A percentile compares a stretch with the other conserved stretches of the same genome.
Evolutionary conservation across 2,888 invertebrate genomes (phyloP).

Genomic region (Drosophila gaucha): DNA sequence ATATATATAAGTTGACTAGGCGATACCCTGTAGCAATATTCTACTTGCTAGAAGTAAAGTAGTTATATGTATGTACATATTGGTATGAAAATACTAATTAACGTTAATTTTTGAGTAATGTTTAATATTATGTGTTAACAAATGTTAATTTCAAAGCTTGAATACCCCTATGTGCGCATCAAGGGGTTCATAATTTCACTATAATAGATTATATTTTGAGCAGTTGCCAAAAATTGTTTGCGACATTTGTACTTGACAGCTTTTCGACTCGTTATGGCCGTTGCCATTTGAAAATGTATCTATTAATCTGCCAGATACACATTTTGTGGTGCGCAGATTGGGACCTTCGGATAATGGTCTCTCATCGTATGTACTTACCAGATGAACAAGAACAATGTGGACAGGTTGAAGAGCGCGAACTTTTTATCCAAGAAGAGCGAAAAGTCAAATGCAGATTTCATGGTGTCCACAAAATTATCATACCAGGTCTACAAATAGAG

Average conservation of each 20-base stretch:
- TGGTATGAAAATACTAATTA: no score
- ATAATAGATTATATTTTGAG: constrained; percentile 41
- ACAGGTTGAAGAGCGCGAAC: constrained; percentile 92
- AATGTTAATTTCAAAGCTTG: background rate
- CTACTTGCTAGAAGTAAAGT: no score
- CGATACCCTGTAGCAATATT: constrained; percentile 3
- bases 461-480: constrained; percentile 87
- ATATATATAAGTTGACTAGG: background rate
- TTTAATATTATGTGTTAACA: background rate
- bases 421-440: constrained; percentile 91
- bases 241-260: constrained; percentile 39
- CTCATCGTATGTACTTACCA: constrained; percentile 89
- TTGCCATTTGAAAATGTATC: constrained; percentile 2
- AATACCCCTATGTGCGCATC: background rate
- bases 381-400: constrained; percentile 94
- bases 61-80: no score
- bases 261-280: constrained; percentile 29
- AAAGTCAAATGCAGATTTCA: constrained; percentile 92
- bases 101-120: background rate
- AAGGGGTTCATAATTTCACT: constrained; percentile 10
- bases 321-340: constrained; percentile 38
- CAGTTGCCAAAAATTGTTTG: constrained; percentile 48
- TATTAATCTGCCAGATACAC: constrained; percentile 10
- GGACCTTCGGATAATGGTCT: constrained; percentile 20
- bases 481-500: constrained; percentile 88